Conservation (phyloP, 1,140 invertebrate genomes). For the Metopolophium dirhodum region DNA sequence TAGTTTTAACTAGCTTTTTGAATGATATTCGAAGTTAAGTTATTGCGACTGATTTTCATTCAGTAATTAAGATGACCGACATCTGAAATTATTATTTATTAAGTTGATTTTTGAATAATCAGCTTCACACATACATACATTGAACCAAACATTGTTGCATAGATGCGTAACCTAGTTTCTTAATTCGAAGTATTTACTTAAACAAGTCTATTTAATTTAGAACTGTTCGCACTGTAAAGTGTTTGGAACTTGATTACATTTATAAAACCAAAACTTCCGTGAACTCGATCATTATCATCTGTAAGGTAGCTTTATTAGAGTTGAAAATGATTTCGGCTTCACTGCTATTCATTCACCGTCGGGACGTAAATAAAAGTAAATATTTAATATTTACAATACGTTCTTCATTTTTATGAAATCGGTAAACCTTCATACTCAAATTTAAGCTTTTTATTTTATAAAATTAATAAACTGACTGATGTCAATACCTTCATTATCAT, state of each 20-base stretch:
- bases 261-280: not conserved
- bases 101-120: not conserved
- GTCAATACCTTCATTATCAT: not conserved
- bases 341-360: not conserved
- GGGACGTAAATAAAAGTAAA: not conserved
- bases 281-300: not conserved
- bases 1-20: not conserved
- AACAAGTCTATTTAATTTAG: not conserved
- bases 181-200: not conserved
- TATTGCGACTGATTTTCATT: not conserved
- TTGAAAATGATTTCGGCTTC: not conserved
- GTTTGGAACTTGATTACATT: not conserved
- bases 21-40: not conserved
- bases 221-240: not conserved
- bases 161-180: not conserved
- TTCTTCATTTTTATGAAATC: not conserved
- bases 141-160: not conserved
- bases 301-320: not conserved
- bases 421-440: constrained; percentile 25
- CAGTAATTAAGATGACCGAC: not conserved
- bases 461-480: not conserved
- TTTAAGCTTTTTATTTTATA: not conserved
- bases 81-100: constrained; percentile 16
- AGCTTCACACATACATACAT: not conserved
- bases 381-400: not conserved